Evolutionary conservation across 2,888 invertebrate species (phyloP).

Genomic region (Auanema freiburgensis): DNA sequence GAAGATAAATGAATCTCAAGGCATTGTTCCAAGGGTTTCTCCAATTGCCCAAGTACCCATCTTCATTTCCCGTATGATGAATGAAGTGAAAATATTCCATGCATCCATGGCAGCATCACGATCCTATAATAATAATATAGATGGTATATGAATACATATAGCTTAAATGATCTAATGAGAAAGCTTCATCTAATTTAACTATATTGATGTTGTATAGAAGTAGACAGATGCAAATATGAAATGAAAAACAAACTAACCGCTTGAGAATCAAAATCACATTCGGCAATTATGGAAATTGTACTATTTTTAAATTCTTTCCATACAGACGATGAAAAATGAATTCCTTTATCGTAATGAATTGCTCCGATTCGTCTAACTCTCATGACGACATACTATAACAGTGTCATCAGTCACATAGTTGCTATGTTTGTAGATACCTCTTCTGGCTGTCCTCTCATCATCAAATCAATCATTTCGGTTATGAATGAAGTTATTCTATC

Average conservation of each 20-base stretch:
- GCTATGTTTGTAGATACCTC: slow-evolving; percentile 30
- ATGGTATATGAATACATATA: neutral
- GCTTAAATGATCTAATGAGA: neutral
- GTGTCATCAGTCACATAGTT: neutral
- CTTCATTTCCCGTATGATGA: slow-evolving; percentile 62
- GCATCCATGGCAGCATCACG: slow-evolving; percentile 48
- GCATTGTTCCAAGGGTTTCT: slow-evolving; percentile 30
- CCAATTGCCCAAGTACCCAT: slow-evolving; percentile 53
- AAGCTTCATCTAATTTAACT: neutral
- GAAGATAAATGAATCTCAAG: slow-evolving; percentile 9
- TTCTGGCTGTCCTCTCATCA: slow-evolving; percentile 44
- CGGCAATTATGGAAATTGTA: slow-evolving; percentile 32
- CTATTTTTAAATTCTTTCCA: slow-evolving; percentile 58
- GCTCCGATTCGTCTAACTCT: slow-evolving; percentile 52
- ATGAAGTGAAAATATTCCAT: slow-evolving; percentile 60
- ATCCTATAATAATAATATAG: slow-evolving; percentile 39
- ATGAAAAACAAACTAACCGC: slow-evolving; percentile 11
- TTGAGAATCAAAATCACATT: slow-evolving; percentile 29
- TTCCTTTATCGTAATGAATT: slow-evolving; percentile 52
- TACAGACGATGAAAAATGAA: slow-evolving; percentile 47
- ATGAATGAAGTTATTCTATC: slow-evolving; percentile 53
- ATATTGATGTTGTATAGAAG: neutral
- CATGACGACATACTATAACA: slow-evolving; percentile 41
- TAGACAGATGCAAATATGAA: neutral
- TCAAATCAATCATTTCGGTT: slow-evolving; percentile 45